phyloP scores from a whole-genome alignment of 2,113 vertebrate species.

The Apus apus region DNA sequence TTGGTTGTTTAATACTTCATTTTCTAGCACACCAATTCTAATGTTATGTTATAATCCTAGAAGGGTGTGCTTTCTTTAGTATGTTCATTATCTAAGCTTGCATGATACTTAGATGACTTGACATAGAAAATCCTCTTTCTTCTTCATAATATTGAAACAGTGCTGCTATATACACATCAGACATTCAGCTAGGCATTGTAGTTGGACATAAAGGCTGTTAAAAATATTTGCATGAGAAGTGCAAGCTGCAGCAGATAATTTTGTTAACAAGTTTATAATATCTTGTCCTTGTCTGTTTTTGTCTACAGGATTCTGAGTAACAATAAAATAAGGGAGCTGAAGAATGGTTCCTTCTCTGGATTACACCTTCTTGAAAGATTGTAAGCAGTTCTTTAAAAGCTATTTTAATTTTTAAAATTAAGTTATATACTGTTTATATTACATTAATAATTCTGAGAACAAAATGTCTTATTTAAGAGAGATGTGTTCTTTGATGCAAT shows the following conservation, averaged over 20 bases:
- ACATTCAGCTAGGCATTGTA: neutral
- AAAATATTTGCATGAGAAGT: neutral
- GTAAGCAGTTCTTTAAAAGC: slow-evolving; percentile 79
- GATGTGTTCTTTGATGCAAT: neutral
- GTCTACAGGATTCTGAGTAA: slow-evolving; percentile 91
- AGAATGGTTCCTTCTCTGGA: slow-evolving; percentile 92
- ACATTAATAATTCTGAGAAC: neutral
- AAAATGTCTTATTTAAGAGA: neutral
- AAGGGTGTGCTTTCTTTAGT: neutral
- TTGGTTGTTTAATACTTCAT: neutral
- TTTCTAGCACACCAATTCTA: neutral
- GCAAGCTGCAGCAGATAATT: neutral
- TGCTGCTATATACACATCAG: neutral
- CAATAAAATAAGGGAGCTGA: slow-evolving; percentile 94
- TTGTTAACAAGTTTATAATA: neutral
- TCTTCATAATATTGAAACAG: neutral
- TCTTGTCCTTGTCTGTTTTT: slow-evolving; percentile 8
- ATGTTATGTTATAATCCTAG: neutral
- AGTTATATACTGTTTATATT: neutral
- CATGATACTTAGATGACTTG: neutral
- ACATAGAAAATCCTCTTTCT: neutral
- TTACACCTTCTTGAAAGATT: slow-evolving; percentile 90
- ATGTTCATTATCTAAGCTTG: neutral
- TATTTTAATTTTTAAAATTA: neutral
- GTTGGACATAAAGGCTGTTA: neutral